phyloP scores from a whole-genome alignment of 2,888 invertebrate genomes.

The Digitonthophagus gazella region DNA sequence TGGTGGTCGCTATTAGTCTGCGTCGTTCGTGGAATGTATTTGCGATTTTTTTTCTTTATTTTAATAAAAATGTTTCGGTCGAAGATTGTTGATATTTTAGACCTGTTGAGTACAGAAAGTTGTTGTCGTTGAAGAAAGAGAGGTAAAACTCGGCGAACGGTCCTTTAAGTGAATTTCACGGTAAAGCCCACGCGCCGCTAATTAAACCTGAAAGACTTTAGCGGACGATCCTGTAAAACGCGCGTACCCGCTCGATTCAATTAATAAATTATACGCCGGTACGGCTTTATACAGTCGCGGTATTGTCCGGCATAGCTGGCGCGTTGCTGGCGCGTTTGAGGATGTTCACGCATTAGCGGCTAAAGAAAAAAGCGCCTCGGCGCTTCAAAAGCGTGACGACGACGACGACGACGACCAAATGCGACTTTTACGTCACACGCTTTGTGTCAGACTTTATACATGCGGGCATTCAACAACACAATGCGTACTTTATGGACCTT shows the following conservation, averaged over 20 bases:
- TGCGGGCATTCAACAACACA: neutral
- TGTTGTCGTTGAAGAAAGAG: conserved; percentile 6
- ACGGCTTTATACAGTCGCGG: conserved; percentile 19
- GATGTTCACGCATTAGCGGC: conserved; percentile 1
- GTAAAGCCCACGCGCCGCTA: conserved; percentile 28
- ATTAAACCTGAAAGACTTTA: conserved; percentile 27
- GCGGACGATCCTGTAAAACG: conserved; percentile 26
- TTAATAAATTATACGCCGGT: conserved; percentile 25
- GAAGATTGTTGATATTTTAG: neutral
- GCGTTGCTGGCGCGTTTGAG: neutral
- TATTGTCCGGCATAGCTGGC: neutral
- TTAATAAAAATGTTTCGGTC: neutral
- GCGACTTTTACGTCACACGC: neutral
- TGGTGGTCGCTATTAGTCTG: neutral
- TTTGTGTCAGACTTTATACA: neutral
- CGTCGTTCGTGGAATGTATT: neutral
- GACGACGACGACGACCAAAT: too few relatives aligned
- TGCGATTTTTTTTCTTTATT: neutral
- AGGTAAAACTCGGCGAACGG: conserved; percentile 18
- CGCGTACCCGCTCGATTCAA: conserved; percentile 24
- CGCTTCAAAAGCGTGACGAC: too few relatives aligned
- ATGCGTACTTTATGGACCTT: neutral
- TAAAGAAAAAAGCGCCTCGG: neutral
- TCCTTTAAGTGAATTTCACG: conserved; percentile 29
- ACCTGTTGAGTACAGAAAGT: neutral